Evolutionary conservation across 2,888 invertebrate species (phyloP).

Genomic region (Leucoptera coffeella): DNA sequence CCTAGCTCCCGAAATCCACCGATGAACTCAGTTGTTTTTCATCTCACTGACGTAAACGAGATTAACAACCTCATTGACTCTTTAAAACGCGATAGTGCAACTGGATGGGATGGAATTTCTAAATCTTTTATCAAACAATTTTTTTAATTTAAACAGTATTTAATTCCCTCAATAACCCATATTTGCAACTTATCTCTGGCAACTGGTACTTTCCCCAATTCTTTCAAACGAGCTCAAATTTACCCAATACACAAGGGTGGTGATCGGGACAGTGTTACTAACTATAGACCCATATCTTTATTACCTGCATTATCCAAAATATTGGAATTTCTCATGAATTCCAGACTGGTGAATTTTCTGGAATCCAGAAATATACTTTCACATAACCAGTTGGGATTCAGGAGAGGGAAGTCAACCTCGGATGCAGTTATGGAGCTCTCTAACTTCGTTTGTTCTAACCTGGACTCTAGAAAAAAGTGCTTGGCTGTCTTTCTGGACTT

Average conservation of each 20-base stretch:
- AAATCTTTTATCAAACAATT: neutral
- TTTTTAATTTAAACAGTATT: neutral
- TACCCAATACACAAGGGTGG: conserved; percentile 2
- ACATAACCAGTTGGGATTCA: neutral
- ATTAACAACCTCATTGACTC: neutral
- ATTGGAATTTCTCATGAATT: neutral
- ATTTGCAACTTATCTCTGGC: conserved; percentile 2
- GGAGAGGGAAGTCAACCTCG: neutral
- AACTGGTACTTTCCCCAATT: conserved; percentile 1
- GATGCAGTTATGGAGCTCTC: neutral
- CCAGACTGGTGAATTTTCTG: neutral
- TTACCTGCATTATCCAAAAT: conserved; percentile 1
- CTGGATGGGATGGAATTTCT: conserved; percentile 3
- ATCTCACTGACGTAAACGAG: neutral
- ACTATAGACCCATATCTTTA: conserved; percentile 4
- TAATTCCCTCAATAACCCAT: conserved; percentile 1
- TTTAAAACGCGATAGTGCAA: neutral
- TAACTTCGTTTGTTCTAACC: neutral
- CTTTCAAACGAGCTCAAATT: conserved; percentile 1
- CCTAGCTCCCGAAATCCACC: neutral
- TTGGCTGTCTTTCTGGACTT: neutral
- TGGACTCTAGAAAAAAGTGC: neutral
- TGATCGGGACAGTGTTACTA: neutral
- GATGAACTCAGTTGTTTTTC: neutral
- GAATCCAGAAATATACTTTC: neutral